Evolutionary conservation across 2,797 vertebrate species (phyloP), one percentile per base, ranked within the genome.

Genomic region (Loris lydekkerianus): DNA sequence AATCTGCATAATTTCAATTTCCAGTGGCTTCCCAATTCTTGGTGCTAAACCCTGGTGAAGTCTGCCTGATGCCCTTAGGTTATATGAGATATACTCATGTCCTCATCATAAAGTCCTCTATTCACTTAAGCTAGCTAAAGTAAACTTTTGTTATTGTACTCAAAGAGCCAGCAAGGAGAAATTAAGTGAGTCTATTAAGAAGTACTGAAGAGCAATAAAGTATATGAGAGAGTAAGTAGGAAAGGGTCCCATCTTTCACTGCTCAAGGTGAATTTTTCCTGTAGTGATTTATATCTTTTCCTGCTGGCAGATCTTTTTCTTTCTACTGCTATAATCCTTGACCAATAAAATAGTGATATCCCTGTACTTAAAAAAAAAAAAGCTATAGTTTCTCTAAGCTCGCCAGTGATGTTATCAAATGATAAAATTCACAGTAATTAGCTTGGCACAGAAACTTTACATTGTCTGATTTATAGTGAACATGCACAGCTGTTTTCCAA

Each of bases 121-220:
- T 81, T 75, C 92, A 77, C n/a, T 77, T 90, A 92, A 40, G 7
- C 34, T 77, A 85, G 14, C 6, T 70, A 58, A 86, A 34, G 37
- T 67, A 92, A 80, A 93, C 29, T 73, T 84, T 82, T 94, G 69
- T 81, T 67, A 69, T 43, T 92, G 53, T 17, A 89, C 15, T 49
- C 73, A 46, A 85, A 81, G 21, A 92, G 43, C 84, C 49, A 75
- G 84, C 82, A 82, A 20, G 77, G 46, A 83, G 43, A 96, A 34
- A 83, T 56, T 78, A 92, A 43, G 25, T 65, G 77, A 91, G 43
- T 69, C 49, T 49, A 73, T 25, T 46, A 73, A 65, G 43, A 21
- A 91, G 9, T 86, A 92, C 18, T 34, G 11, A 82, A 31, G 6
- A 89, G 15, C n/a, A 40, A 14, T 69, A 1, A 49, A 58, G 31